A percentile compares a stretch with the other conserved stretches of the same genome.
phyloP scores from a whole-genome alignment of 2,113 vertebrate genomes.

The Myotis davidii region DNA sequence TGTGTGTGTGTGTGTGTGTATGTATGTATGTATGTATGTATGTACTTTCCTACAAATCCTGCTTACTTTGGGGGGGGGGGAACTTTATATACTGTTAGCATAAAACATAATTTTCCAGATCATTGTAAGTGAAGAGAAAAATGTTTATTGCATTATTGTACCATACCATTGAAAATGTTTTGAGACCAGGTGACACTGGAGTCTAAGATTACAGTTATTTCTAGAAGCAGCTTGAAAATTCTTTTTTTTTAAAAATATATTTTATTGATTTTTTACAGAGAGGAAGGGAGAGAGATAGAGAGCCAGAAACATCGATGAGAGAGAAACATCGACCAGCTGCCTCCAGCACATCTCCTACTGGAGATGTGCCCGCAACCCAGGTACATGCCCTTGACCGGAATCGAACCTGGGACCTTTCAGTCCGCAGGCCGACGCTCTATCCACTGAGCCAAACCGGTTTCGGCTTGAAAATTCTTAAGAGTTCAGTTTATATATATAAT shows the following conservation, averaged over 20 bases:
- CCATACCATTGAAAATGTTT: conserved; percentile 48
- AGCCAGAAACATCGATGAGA: no score
- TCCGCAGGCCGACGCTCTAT: no score
- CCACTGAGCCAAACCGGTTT: no score
- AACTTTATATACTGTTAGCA: conserved; percentile 30
- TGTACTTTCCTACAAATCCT: conserved; percentile 11
- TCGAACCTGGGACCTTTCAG: no score
- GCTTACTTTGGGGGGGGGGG: background rate
- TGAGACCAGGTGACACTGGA: background rate
- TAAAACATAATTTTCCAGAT: conserved; percentile 40
- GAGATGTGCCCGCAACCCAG: no score
- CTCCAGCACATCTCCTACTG: no score
- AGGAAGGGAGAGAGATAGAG: no score
- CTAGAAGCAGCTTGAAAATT: conserved; percentile 27
- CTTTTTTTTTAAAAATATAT: no score
- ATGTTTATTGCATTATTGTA: conserved; percentile 44
- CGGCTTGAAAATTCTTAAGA: conserved; percentile 42
- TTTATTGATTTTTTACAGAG: no score
- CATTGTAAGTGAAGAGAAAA: background rate
- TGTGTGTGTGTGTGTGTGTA: background rate
- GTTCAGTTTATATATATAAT: background rate
- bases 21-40: background rate
- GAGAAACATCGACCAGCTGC: no score
- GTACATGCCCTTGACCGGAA: no score
- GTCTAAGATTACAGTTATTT: conserved; percentile 49